Base-by-base conservation (phyloP, 2,888 invertebrate species). In the Eledone cirrhosa region DNA sequence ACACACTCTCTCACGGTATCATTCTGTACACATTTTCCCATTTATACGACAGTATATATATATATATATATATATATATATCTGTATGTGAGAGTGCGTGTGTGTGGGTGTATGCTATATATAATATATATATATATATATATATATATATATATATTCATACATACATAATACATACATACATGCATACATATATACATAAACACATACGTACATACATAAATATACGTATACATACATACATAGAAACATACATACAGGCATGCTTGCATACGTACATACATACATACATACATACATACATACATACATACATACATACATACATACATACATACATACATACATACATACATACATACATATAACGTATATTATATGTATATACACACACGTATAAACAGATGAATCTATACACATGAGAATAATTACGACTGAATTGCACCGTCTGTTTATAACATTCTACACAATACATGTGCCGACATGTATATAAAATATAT, bases 121-220 rank as follows among this genome's bases (percentile, higher is more conserved):
- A 24, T 67, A 67, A 67, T 67, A 5, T n/a, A 33, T 69, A 69
- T n/a, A 69, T 69, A 69, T 24, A 69, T 69, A 33, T 24, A 16
- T 69, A 31, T 11, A 27, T 69, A 69, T 27, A 67, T 67, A 24
- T 27, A 27, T 27, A 67, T 27, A 67, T 27, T 27, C 11, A 67
- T 27, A 67, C 11, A 67, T 27, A 67, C 11, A 67, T 27, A 24
- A 3, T 29, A 4, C 8, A 33, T 33, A 33, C 8, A 33, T 33
- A 33, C 8, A 33, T 33, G 8, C 8, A 59, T 59, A 59, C 13
- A 59, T 59, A 59, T 59, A 59, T 59, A 59, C 13, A 59, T 59
- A 5, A 27, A 63, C 19, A 63, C 19, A 0, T 63, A 63, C 19
- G 22, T 63, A 63, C 19, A 2, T 63, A 63, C 19, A 2, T 63